Base-by-base conservation (phyloP, 2,113 vertebrate genomes). In the Agapornis roseicollis region DNA sequence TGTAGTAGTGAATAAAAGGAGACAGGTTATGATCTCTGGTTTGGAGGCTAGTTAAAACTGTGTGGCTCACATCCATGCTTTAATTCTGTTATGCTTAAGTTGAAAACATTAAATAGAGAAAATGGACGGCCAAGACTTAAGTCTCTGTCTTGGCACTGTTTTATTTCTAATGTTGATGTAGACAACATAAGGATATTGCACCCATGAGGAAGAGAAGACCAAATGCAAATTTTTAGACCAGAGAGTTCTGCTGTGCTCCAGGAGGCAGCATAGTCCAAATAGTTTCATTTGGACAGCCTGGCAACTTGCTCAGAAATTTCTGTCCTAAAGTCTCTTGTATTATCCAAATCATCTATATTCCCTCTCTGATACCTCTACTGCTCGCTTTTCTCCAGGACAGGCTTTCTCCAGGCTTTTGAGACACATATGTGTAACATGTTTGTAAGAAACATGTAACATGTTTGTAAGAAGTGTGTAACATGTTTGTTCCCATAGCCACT, bases 401-500 rank as follows among this genome's bases (percentile, higher is more conserved):
- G 12, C 28, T 58, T 56, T 85, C 69, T 78, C 39, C 39, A 83
- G 37, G 18, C 27, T 92, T 88, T 42, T 61, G 47, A 95, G 53
- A 37, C 60, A 31, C 1, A 0, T 20, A 7, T 5, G 3, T 7
- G 11, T 35, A 49, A 58, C n/a, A 58, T 0, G 0, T 77, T 65
- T 41, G 11, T 35, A 80, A 85, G 60, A 77, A 77, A 35, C 8
- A 78, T 7, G 11, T 35, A 49, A 58, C n/a, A 58, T 0, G 0
- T 77, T 65, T 41, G 11, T 35, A 80, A 85, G 60, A 77, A 77
- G n/a, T n/a, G n/a, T n/a, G n/a, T n/a, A n/a, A 35, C 8, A 78
- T n/a, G n/a, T n/a, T n/a, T n/a, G n/a, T 84, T 81, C 35, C 44
- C 4, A 2, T 28, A 83, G 19, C 8, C 37, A 73, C 33, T 50